Evolutionary conservation across 64 coral and sea anemone species (phyloP).

Genomic region (Actinia tenebrosa): DNA sequence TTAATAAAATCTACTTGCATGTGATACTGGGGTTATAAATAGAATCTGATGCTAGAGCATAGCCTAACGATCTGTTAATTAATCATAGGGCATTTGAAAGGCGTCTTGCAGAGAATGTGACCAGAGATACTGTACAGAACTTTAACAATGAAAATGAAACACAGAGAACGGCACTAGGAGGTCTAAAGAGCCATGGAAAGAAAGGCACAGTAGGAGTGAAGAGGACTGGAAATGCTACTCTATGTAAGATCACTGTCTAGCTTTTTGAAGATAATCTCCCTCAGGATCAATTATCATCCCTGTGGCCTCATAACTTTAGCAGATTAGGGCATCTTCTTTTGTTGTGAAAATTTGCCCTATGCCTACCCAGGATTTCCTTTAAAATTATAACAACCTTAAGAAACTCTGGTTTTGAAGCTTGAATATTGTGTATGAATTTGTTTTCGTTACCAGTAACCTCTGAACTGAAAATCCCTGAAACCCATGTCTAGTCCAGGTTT

Average conservation of each 20-base stretch:
- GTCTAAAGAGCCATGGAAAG: conserved; percentile 66
- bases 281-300: too few species aligned
- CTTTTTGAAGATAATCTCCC: too few species aligned
- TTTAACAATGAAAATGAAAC: conserved; percentile 24
- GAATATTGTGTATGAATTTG: too few species aligned
- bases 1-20: too few species aligned
- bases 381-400: too few species aligned
- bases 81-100: conserved; percentile 68
- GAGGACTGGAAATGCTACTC: conserved; percentile 52
- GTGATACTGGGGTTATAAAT: too few species aligned
- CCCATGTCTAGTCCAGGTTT: not conserved
- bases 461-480: not conserved
- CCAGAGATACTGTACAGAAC: not conserved
- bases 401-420: too few species aligned
- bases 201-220: conserved; percentile 72
- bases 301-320: too few species aligned
- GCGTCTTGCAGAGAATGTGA: conserved; percentile 64
- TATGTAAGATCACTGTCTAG: conserved; percentile 14
- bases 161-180: conserved; percentile 63
- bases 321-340: too few species aligned
- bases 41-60: not conserved
- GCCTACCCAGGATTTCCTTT: too few species aligned
- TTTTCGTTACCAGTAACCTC: too few species aligned
- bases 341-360: too few species aligned
- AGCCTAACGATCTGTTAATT: not conserved